Conservation (phyloP, 2,888 invertebrate species). For the Rhimphoctona megacephalus region DNA sequence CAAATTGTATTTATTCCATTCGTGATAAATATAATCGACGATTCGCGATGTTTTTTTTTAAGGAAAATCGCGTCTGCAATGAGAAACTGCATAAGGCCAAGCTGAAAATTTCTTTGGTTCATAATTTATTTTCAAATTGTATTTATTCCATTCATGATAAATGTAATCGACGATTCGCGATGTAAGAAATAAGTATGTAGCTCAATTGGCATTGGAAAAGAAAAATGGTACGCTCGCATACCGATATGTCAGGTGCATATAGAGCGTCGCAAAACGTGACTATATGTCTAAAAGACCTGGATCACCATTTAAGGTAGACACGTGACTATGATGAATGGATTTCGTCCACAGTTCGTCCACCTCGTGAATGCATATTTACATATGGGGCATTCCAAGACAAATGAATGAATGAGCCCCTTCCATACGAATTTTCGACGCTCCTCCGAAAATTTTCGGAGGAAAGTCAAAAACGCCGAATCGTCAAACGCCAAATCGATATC, state of each 20-base stretch:
- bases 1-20: not conserved
- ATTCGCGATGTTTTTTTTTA: not conserved
- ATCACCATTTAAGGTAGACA: slow-evolving; percentile 67
- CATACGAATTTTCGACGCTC: not conserved
- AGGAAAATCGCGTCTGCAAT: not conserved
- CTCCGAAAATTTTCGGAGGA: too few species aligned
- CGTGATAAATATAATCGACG: not conserved
- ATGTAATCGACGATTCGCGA: not conserved
- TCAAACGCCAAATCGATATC: not conserved
- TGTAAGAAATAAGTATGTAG: slow-evolving; percentile 3
- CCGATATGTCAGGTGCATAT: slow-evolving; percentile 48
- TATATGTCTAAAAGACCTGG: slow-evolving; percentile 64
- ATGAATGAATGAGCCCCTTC: not conserved
- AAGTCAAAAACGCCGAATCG: too few species aligned
- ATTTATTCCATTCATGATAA: not conserved
- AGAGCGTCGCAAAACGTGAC: slow-evolving; percentile 62
- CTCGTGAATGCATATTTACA: not conserved
- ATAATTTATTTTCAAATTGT: too few species aligned
- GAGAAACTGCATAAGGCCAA: not conserved
- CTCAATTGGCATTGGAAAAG: slow-evolving; percentile 12
- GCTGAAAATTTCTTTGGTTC: not conserved
- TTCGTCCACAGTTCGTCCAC: slow-evolving; percentile 38
- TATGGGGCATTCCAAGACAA: not conserved
- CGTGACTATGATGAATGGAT: slow-evolving; percentile 56
- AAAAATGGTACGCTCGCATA: slow-evolving; percentile 42